Percentiles rank a stretch among this genome's conserved stretches.
Conservation (phyloP, 2,888 invertebrate species). For the Nematopogon swammerdamellus region DNA sequence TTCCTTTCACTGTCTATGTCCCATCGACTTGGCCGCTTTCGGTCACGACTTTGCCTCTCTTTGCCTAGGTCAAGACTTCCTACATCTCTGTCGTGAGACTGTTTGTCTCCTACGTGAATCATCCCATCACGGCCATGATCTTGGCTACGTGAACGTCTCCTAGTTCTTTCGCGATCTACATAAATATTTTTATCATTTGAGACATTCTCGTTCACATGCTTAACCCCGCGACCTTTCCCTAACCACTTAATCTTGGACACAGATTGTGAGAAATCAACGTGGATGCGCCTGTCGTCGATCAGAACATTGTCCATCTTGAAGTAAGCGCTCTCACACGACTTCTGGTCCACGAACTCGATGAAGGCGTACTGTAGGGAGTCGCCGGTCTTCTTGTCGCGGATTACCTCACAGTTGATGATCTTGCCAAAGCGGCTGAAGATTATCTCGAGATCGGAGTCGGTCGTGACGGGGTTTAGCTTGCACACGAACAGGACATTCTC, state of each 20-base stretch:
- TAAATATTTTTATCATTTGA: conserved; percentile 14
- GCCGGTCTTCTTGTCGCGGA: conserved; percentile 86
- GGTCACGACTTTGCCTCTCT: conserved; percentile 6
- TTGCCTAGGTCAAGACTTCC: neutral
- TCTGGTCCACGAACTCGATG: conserved; percentile 91
- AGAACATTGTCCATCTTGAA: conserved; percentile 99
- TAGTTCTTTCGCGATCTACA: conserved; percentile 11
- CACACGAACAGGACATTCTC: conserved; percentile 99
- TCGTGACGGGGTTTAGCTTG: conserved; percentile 97
- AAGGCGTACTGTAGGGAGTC: conserved; percentile 99
- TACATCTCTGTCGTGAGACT: neutral
- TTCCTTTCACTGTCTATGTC: no score
- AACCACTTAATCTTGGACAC: conserved; percentile 92
- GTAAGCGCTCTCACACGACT: conserved; percentile 95
- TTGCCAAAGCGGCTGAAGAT: conserved; percentile 96
- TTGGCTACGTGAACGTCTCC: conserved; percentile 8
- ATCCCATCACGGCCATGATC: conserved; percentile 10
- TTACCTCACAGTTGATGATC: conserved; percentile 93
- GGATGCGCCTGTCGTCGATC: conserved; percentile 97
- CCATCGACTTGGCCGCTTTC: conserved; percentile 8
- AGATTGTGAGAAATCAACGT: conserved; percentile 99
- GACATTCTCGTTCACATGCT: conserved; percentile 44
- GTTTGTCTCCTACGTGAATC: neutral
- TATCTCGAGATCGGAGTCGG: conserved; percentile 94
- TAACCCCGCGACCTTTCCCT: conserved; percentile 81